phyloP scores from a whole-genome alignment of 2,113 vertebrate genomes.

The Oreochromis aureus region DNA sequence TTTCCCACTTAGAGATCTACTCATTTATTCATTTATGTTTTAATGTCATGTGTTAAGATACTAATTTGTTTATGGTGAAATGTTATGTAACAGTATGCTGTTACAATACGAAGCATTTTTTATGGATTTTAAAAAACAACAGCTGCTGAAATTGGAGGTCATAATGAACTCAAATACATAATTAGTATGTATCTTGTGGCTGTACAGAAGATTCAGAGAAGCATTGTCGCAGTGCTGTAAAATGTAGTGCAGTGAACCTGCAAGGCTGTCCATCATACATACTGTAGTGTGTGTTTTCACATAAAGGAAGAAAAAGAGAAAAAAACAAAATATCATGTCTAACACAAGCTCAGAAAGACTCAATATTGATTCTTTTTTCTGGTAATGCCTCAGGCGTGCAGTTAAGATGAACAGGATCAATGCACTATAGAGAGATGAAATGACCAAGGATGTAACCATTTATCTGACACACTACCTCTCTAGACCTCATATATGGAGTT shows the following conservation, averaged over 20 bases:
- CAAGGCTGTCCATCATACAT: not conserved
- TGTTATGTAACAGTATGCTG: not conserved
- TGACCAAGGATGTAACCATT: not conserved
- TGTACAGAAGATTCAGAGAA: not conserved
- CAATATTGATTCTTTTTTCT: not conserved
- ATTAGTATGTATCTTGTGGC: not conserved
- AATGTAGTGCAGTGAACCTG: not conserved
- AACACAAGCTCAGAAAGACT: constrained; percentile 24
- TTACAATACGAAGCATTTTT: not conserved
- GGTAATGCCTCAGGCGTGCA: not conserved
- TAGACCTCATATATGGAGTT: not conserved
- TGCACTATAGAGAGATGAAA: not conserved
- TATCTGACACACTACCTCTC: not conserved
- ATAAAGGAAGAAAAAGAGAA: not conserved
- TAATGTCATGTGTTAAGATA: not conserved
- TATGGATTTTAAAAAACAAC: not conserved
- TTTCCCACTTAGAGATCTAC: not conserved
- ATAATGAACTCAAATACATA: not conserved
- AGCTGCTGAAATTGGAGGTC: not conserved
- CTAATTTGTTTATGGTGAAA: not conserved
- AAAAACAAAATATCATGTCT: not conserved
- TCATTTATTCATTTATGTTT: not conserved
- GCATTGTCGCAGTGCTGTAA: not conserved
- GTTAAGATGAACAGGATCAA: constrained; percentile 22
- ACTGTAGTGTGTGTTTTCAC: not conserved